Percentiles rank a stretch among this genome's conserved stretches.
Conservation (phyloP, 2,888 invertebrate genomes). For the Xanthia icteritia region DNA sequence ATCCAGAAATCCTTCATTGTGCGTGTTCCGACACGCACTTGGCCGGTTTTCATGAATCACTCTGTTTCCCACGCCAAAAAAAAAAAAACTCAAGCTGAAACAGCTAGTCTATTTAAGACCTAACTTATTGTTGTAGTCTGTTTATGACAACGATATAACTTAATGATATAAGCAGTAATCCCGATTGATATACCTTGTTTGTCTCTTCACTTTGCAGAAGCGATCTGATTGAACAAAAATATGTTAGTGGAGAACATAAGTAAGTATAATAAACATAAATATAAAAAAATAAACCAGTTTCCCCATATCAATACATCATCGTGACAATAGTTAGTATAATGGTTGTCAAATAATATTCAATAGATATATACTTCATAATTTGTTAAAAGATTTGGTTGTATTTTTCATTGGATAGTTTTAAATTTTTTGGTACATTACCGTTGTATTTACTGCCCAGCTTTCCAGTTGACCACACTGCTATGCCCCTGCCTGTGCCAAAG, state of each 20-base stretch:
- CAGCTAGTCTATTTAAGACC: slow-evolving; percentile 13
- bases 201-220: slow-evolving; percentile 5
- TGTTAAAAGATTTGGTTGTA: slow-evolving; percentile 1
- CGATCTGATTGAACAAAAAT: slow-evolving; percentile 34
- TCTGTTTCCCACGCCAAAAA: not conserved
- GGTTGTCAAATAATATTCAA: slow-evolving; percentile 7
- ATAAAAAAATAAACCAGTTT: not conserved
- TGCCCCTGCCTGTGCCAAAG: too few species aligned
- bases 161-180: slow-evolving; percentile 40
- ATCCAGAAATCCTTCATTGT: too few species aligned
- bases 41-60: too few species aligned
- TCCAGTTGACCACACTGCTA: not conserved
- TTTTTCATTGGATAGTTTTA: slow-evolving; percentile 4
- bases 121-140: slow-evolving; percentile 22
- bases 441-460: not conserved
- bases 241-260: slow-evolving; percentile 23
- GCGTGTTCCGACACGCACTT: too few species aligned
- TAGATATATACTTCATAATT: not conserved
- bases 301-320: too few species aligned
- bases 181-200: slow-evolving; percentile 16
- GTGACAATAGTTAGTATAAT: too few species aligned
- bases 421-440: not conserved
- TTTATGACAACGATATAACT: slow-evolving; percentile 39
- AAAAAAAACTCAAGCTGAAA: slow-evolving; percentile 16
- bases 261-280: not conserved